Conservation (phyloP, 1,140 invertebrate species). For the Lithobius niger region DNA sequence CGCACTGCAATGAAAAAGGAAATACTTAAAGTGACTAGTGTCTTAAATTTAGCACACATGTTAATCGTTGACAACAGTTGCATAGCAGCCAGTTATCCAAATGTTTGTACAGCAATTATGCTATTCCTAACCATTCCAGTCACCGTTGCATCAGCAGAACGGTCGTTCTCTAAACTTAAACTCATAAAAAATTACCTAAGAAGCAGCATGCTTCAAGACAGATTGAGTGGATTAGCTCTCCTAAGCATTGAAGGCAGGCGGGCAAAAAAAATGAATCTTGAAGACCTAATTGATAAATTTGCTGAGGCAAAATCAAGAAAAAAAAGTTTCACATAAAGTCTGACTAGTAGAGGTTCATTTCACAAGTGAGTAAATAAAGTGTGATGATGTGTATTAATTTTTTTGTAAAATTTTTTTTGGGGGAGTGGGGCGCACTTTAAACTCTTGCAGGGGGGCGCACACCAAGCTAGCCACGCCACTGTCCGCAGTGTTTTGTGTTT, state of each 20-base stretch:
- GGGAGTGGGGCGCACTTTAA: too few relatives aligned
- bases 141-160: conserved; percentile 22
- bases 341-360: too few relatives aligned
- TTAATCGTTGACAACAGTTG: not conserved
- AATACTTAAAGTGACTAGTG: not conserved
- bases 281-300: conserved; percentile 16
- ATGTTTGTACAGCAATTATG: conserved; percentile 9
- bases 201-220: conserved; percentile 21
- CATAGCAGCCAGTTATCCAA: conserved; percentile 8
- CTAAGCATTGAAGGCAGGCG: conserved; percentile 18
- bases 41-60: not conserved
- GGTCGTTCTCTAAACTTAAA: conserved; percentile 26
- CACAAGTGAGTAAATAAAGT: too few relatives aligned
- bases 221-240: conserved; percentile 20
- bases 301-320: conserved; percentile 14
- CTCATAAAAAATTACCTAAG: conserved; percentile 26
- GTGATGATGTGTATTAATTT: too few relatives aligned
- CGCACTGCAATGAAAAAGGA: not conserved
- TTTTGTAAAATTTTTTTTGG: too few relatives aligned
- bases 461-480: too few relatives aligned
- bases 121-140: conserved; percentile 19
- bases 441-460: too few relatives aligned
- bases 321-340: not conserved
- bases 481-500: too few relatives aligned
- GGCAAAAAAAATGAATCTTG: conserved; percentile 12